Base-by-base conservation (phyloP, 2,888 invertebrate species). In the Crepidodera aurea region DNA sequence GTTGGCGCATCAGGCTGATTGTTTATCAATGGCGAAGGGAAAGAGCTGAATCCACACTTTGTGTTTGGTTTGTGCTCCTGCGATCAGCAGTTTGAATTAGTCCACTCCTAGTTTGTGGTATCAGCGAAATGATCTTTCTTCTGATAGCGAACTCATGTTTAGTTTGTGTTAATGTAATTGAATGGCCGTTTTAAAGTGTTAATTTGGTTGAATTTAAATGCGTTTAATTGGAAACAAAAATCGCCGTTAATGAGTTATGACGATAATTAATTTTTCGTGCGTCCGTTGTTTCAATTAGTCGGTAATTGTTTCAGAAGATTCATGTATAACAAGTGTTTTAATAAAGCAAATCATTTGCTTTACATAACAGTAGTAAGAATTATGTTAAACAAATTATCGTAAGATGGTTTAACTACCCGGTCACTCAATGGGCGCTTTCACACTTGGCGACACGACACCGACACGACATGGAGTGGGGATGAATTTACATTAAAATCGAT, bases 31-130 rank as follows among this genome's bases (percentile, higher is more conserved):
- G 67, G 53, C 10, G 39, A 8, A 1, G 15, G 7, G 71, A 73
- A 74, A 73, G 69, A 73, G 76, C 73, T 71, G 73, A 77, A 56
- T 66, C 71, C 69, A 71, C 73, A 71, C 70, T 70, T 67, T 68
- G 67, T 65, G 65, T 65, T 68, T 65, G 56, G 59, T 59, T 67
- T 48, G 51, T 53, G 48, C 34, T 37, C n/a, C 34, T 15, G 42
- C 53, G 32, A 51, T 60, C 58, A 55, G 59, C 58, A 55, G 63
- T 64, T 61, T 56, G 55, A 59, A 66, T 66, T 61, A 63, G 63
- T 58, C 50, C 37, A 55, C 48, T 56, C 50, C 60, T 37, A 51
- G 60, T 64, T 66, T 64, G 56, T 46, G 51, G 32, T 64, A 64
- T 65, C 65, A 67, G 67, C 67, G 46, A 57, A 67, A 71, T 74